Evolutionary conservation across 2,113 vertebrate genomes (phyloP).

Genomic region (Salvelinus alpinus): DNA sequence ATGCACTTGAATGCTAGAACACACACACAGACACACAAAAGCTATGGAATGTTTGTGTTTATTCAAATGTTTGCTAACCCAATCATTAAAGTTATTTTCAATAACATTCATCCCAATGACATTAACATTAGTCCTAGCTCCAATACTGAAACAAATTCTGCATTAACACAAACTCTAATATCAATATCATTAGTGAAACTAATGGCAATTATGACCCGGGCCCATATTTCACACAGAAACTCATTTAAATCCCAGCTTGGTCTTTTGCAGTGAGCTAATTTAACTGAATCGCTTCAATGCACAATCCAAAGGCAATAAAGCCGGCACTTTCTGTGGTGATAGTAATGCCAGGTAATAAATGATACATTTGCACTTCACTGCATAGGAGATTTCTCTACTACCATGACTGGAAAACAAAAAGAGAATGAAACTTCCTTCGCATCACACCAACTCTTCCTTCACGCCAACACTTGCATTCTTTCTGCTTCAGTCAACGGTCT

Average conservation of each 20-base stretch:
- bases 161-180: slow-evolving; percentile 55
- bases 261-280: slow-evolving; percentile 57
- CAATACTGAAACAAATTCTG: slow-evolving; percentile 40
- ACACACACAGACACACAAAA: neutral
- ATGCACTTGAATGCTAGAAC: neutral
- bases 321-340: slow-evolving; percentile 43
- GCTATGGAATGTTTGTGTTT: neutral
- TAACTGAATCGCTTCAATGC: slow-evolving; percentile 53
- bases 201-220: slow-evolving; percentile 62
- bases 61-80: neutral
- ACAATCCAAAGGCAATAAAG: slow-evolving; percentile 54
- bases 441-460: neutral
- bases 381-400: slow-evolving; percentile 17
- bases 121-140: neutral
- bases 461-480: neutral
- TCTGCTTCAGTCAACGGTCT: neutral
- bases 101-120: neutral
- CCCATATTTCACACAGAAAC: slow-evolving; percentile 54
- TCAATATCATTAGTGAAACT: slow-evolving; percentile 70
- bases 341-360: slow-evolving; percentile 59
- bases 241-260: slow-evolving; percentile 43
- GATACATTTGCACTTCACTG: slow-evolving; percentile 24
- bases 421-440: slow-evolving; percentile 57
- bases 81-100: neutral
- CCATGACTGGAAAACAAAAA: slow-evolving; percentile 61